A percentile compares a stretch with the other conserved stretches of the same genome.
phyloP scores from a whole-genome alignment of 2,888 invertebrate species.

The Idaea biselata region DNA sequence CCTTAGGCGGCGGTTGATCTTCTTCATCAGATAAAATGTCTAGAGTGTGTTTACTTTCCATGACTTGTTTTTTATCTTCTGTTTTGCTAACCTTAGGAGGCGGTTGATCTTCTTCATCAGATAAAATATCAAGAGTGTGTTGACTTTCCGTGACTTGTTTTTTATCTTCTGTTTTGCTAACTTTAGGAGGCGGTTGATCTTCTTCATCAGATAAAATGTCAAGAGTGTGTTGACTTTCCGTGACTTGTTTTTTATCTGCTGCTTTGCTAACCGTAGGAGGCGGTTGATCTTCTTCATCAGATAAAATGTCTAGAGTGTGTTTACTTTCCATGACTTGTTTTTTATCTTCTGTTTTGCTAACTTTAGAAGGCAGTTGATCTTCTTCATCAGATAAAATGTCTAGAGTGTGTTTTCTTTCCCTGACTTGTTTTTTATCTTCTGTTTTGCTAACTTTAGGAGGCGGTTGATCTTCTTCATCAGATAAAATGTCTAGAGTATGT shows the following conservation, averaged over 20 bases:
- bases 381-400: too few species aligned
- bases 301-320: background rate
- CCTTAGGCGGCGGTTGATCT: background rate
- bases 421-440: too few species aligned
- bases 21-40: background rate
- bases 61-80: constrained; percentile 15
- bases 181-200: background rate
- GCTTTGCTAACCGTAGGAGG: constrained; percentile 8
- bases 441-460: too few species aligned
- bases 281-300: background rate
- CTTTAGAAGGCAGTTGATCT: too few species aligned
- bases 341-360: constrained; percentile 17
- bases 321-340: constrained; percentile 11
- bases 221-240: background rate
- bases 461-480: too few species aligned
- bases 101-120: background rate
- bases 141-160: constrained; percentile 10
- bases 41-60: background rate
- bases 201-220: background rate
- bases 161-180: constrained; percentile 15
- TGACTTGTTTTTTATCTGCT: constrained; percentile 15
- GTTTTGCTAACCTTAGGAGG: constrained; percentile 9
- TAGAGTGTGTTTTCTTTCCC: too few species aligned
- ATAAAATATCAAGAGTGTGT: background rate
- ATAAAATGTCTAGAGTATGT: too few species aligned